Percentiles rank a stretch among this genome's conserved stretches.
Conservation (phyloP, 30 jellyfish, hydroid and myxozoan genomes). For the Mastigias papua region DNA sequence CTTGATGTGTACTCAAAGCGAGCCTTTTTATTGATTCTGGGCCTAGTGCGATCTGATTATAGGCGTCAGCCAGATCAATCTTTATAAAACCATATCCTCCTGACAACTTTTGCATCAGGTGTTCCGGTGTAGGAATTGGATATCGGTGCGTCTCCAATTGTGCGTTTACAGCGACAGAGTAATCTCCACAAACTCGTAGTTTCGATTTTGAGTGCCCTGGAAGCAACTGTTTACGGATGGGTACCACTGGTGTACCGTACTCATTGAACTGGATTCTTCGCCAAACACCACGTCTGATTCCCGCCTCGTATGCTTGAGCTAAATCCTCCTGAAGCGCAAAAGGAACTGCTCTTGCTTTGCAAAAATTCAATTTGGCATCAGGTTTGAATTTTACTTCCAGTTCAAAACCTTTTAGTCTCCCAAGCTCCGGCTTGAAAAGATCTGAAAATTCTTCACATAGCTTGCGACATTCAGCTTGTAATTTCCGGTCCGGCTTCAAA, state of each 20-base stretch:
- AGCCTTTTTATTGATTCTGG: constrained; percentile 1
- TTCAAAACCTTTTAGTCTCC: constrained; percentile 48
- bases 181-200: constrained; percentile 37
- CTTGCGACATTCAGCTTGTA: constrained; percentile 28
- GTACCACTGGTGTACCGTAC: constrained; percentile 53
- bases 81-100: constrained; percentile 48
- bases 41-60: constrained; percentile 32
- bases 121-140: constrained; percentile 46
- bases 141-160: constrained; percentile 31
- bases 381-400: no score
- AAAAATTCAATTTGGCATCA: constrained; percentile 7
- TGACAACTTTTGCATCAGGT: constrained; percentile 37
- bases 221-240: constrained; percentile 1
- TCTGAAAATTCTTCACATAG: constrained; percentile 30
- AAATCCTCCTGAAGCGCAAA: constrained; percentile 38
- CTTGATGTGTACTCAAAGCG: constrained; percentile 57
- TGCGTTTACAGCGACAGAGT: constrained; percentile 26
- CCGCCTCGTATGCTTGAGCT: constrained; percentile 22
- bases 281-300: constrained; percentile 48
- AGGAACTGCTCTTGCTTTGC: constrained; percentile 59
- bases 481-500: constrained; percentile 1
- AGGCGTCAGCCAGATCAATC: constrained; percentile 45
- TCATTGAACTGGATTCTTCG: constrained; percentile 2
- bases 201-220: constrained; percentile 21
- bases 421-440: constrained; percentile 27